Evolutionary conservation across 2,113 vertebrate species (phyloP).

Genomic region (Malurus alboscapulatus): DNA sequence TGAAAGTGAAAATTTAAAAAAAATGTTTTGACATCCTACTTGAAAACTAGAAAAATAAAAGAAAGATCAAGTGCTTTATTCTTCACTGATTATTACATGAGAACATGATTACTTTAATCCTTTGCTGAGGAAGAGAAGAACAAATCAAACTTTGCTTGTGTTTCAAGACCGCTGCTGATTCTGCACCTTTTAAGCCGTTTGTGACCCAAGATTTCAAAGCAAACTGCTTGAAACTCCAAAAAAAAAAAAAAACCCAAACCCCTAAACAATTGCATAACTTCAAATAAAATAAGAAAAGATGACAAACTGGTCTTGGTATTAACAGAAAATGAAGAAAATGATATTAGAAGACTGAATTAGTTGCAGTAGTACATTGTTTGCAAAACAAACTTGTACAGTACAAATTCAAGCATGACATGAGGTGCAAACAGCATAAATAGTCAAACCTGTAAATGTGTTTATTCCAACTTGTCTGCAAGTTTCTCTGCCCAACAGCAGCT

Average conservation of each 20-base stretch:
- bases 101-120: background rate
- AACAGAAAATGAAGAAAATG: background rate
- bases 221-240: background rate
- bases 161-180: background rate
- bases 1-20: background rate
- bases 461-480: background rate
- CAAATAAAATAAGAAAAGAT: background rate
- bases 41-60: background rate
- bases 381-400: background rate
- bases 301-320: background rate
- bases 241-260: rapidly evolving
- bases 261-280: background rate
- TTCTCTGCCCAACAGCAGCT: background rate
- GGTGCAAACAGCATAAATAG: background rate
- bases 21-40: background rate
- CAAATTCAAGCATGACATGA: background rate
- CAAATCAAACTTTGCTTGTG: background rate
- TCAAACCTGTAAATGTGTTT: background rate
- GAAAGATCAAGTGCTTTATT: background rate
- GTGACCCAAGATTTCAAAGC: background rate
- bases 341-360: background rate
- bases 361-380: background rate
- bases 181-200: background rate
- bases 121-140: background rate
- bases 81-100: background rate